These are phyloP conservation scores for Thermophis baileyi DNA, from an alignment of 2,113 vertebrate genomes.

Conservation along the genomic window DNA sequence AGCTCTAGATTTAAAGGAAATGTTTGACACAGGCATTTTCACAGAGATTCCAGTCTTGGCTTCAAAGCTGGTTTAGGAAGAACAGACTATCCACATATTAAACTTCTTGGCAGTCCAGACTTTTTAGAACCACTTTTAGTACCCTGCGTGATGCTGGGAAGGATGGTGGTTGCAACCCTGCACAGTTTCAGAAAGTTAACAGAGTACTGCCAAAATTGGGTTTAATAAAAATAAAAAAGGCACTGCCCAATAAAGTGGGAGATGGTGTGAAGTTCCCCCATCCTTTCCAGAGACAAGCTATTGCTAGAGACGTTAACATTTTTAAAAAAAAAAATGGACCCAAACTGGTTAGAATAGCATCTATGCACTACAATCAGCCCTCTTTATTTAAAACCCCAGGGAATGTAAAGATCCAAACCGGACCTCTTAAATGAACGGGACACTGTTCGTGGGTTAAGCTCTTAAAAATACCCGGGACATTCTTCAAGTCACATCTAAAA, in stretches of 20 bases:
- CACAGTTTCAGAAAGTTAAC: not conserved
- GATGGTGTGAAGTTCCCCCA: not conserved
- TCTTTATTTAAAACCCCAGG: not conserved
- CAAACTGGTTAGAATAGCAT: no score
- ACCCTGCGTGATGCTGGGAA: not conserved
- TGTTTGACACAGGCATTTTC: not conserved
- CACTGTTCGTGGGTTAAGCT: not conserved
- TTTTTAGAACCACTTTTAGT: not conserved
- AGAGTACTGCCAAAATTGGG: not conserved
- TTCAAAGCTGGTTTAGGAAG: not conserved
- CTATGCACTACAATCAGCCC: not conserved
- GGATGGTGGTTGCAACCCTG: not conserved
- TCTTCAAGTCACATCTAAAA: not conserved
- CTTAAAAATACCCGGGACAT: not conserved
- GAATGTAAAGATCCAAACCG: not conserved
- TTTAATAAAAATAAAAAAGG: not conserved
- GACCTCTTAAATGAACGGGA: not conserved
- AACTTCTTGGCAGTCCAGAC: conserved; percentile 2
- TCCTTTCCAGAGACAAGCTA: not conserved
- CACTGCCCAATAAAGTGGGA: not conserved
- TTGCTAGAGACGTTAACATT: not conserved
- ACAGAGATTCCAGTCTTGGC: not conserved
- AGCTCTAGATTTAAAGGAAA: not conserved
- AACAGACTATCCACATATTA: not conserved
- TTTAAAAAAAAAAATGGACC: not conserved